Conservation (phyloP, 2,797 vertebrate species). For the Labroides dimidiatus region DNA sequence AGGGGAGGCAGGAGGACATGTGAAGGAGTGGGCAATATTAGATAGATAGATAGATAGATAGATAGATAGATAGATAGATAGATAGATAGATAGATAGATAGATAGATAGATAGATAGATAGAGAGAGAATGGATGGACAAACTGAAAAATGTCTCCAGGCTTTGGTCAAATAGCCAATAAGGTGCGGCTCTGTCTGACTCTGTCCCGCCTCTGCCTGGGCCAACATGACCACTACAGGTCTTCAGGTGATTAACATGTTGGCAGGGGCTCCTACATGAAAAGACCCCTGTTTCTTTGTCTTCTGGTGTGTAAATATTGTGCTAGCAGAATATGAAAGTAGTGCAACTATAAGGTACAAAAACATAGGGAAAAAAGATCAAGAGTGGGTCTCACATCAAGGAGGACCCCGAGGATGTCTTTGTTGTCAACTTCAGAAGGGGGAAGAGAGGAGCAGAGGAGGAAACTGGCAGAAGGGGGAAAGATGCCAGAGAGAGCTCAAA, state of each 20-base stretch:
- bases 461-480: slow-evolving; percentile 99
- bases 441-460: slow-evolving; percentile 99
- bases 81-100: slow-evolving; percentile 43
- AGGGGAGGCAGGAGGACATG: slow-evolving; percentile 57
- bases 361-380: slow-evolving; percentile 99
- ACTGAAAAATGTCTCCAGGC: slow-evolving; percentile 21
- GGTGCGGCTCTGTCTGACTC: slow-evolving; percentile 45
- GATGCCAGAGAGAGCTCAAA: slow-evolving; percentile 99
- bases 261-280: slow-evolving; percentile 85
- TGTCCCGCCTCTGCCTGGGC: slow-evolving; percentile 58
- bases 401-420: slow-evolving; percentile 99
- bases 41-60: slow-evolving; percentile 49
- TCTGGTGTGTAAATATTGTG: slow-evolving; percentile 99
- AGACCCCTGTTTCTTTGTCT: slow-evolving; percentile 94
- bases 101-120: slow-evolving; percentile 34
- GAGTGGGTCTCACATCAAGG: slow-evolving; percentile 99
- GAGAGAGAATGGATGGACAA: slow-evolving; percentile 30
- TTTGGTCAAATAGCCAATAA: slow-evolving; percentile 38
- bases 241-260: slow-evolving; percentile 82
- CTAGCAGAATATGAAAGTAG: slow-evolving; percentile 99
- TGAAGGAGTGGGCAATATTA: slow-evolving; percentile 50
- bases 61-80: slow-evolving; percentile 40
- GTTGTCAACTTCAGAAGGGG: slow-evolving; percentile 99
- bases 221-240: slow-evolving; percentile 67
- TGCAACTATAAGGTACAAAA: slow-evolving; percentile 99